Percentiles rank a stretch among this genome's conserved stretches.
These are phyloP conservation scores for Myotis myotis DNA, from an alignment of 2,797 vertebrate genomes.

Conservation along the genomic window DNA sequence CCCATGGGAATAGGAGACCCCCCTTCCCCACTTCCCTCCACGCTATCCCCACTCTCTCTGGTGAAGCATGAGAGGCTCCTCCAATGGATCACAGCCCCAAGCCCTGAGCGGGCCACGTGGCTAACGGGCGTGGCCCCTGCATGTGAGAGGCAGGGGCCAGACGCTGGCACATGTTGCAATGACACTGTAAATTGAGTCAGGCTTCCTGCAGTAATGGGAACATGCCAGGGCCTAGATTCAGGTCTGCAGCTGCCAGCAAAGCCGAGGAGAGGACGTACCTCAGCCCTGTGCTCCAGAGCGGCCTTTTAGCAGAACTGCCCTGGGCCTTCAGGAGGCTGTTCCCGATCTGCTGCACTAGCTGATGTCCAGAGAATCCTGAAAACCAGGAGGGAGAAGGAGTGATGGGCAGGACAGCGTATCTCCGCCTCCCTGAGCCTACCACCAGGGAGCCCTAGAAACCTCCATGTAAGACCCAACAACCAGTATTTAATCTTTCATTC, in stretches of 20 bases:
- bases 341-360: no score
- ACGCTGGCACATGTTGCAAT: rapidly evolving
- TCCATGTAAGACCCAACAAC: rapidly evolving
- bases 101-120: rapidly evolving
- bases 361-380: neutral
- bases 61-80: rapidly evolving
- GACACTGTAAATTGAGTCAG: neutral
- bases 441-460: rapidly evolving
- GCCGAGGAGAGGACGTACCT: neutral
- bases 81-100: neutral
- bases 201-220: neutral
- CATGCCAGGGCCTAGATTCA: neutral
- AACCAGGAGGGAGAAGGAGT: neutral
- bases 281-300: neutral
- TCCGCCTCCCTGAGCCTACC: no score
- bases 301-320: neutral
- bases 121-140: neutral
- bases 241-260: neutral
- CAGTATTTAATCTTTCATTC: neutral
- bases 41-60: rapidly evolving
- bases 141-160: rapidly evolving
- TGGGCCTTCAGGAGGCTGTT: rapidly evolving
- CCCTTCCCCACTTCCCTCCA: neutral
- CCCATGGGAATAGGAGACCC: rapidly evolving
- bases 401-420: rapidly evolving